phyloP scores from a whole-genome alignment of 2,888 invertebrate species.

The Lasioglossum marginatum region DNA sequence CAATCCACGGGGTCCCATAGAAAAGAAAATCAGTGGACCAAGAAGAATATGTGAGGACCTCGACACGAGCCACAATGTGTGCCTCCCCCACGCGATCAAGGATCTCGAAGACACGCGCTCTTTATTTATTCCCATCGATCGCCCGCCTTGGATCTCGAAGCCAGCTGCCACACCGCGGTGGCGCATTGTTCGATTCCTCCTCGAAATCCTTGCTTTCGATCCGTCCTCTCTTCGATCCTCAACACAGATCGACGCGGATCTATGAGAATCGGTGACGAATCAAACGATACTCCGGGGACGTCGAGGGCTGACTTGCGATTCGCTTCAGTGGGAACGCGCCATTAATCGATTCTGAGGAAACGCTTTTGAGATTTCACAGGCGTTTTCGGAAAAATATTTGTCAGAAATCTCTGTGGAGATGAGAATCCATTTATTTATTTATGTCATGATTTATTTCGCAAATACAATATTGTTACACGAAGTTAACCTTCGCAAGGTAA shows the following conservation, averaged over 20 bases:
- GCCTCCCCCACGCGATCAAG: conserved; percentile 50
- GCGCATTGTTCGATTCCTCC: conserved; percentile 58
- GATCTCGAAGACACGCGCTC: conserved; percentile 71
- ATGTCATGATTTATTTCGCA: no score
- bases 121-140: conserved; percentile 77
- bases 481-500: no score
- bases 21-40: conserved; percentile 48
- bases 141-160: conserved; percentile 51
- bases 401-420: neutral
- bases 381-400: neutral
- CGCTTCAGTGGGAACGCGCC: conserved; percentile 23
- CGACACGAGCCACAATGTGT: conserved; percentile 72
- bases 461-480: no score
- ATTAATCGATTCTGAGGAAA: conserved; percentile 40
- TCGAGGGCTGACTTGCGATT: conserved; percentile 62
- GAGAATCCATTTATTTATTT: neutral
- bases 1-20: conserved; percentile 12
- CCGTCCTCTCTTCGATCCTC: conserved; percentile 19
- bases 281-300: conserved; percentile 55
- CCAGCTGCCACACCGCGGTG: conserved; percentile 61
- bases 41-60: conserved; percentile 50
- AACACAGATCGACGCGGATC: conserved; percentile 53
- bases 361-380: neutral
- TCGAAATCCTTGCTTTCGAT: conserved; percentile 57
- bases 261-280: conserved; percentile 64